phyloP scores from a whole-genome alignment of 2,113 vertebrate genomes.

The Calidris pygmaea region DNA sequence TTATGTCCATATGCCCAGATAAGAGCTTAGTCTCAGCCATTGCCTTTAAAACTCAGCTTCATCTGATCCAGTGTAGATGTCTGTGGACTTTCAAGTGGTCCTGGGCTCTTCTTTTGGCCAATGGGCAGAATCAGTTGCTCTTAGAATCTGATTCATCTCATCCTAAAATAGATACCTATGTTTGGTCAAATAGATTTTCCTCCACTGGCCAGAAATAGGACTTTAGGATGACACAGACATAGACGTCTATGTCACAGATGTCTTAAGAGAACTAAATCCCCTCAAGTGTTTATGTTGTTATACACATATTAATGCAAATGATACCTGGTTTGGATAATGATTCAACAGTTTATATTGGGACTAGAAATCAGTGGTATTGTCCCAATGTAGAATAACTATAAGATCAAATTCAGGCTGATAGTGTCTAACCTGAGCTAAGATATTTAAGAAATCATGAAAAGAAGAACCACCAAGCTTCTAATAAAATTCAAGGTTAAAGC shows the following conservation, averaged over 20 bases:
- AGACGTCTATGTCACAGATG: background rate
- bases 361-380: background rate
- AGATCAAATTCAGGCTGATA: background rate
- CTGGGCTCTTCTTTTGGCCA: background rate
- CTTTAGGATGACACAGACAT: background rate
- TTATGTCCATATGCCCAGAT: background rate
- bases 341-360: background rate
- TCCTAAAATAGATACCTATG: background rate
- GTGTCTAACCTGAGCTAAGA: background rate
- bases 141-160: background rate
- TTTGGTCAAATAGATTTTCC: background rate
- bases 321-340: background rate
- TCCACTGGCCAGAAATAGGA: background rate
- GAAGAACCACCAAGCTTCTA: background rate
- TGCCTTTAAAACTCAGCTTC: background rate
- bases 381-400: background rate
- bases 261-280: background rate
- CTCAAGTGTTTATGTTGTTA: background rate
- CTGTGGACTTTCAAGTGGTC: background rate
- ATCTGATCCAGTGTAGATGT: background rate
- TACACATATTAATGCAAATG: background rate
- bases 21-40: background rate
- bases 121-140: background rate
- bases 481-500: background rate
- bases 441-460: background rate